Conservation (phyloP, 2,113 vertebrate genomes). For the Gopherus flavomarginatus region DNA sequence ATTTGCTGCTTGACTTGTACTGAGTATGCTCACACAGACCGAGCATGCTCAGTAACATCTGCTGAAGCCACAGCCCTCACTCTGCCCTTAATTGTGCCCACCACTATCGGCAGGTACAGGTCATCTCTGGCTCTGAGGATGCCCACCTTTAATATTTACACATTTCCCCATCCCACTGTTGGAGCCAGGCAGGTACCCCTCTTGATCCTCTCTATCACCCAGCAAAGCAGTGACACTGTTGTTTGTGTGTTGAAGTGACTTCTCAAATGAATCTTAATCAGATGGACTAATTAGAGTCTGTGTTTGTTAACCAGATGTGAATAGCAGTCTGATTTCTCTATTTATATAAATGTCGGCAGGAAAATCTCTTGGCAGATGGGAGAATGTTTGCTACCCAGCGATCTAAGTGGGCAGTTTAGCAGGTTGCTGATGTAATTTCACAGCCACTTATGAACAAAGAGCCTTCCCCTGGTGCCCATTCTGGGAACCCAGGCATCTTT, state of each 20-base stretch:
- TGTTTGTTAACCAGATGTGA: conserved; percentile 68
- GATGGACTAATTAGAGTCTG: conserved; percentile 54
- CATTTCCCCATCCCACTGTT: background rate
- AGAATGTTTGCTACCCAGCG: conserved; percentile 30
- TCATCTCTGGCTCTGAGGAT: rapidly evolving
- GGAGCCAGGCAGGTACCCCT: background rate
- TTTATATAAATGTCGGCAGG: conserved; percentile 33
- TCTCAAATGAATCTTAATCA: conserved; percentile 54
- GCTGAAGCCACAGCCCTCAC: too few species aligned
- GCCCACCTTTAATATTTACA: background rate
- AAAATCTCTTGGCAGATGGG: conserved; percentile 62
- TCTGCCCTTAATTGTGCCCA: too few species aligned
- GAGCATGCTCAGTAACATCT: too few species aligned
- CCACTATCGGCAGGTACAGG: too few species aligned
- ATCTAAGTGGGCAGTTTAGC: conserved; percentile 51
- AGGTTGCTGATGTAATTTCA: conserved; percentile 18
- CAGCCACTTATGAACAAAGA: background rate
- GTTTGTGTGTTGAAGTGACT: conserved; percentile 20
- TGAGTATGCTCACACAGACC: too few species aligned
- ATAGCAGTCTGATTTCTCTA: conserved; percentile 61
- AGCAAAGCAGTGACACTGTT: conserved; percentile 1
- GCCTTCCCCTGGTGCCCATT: background rate
- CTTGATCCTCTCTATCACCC: rapidly evolving
- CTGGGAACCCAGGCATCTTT: background rate
- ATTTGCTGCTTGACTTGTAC: too few species aligned